Conservation (phyloP, 30 jellyfish, hydroid and myxozoan genomes). For the Turritopsis dohrnii region DNA sequence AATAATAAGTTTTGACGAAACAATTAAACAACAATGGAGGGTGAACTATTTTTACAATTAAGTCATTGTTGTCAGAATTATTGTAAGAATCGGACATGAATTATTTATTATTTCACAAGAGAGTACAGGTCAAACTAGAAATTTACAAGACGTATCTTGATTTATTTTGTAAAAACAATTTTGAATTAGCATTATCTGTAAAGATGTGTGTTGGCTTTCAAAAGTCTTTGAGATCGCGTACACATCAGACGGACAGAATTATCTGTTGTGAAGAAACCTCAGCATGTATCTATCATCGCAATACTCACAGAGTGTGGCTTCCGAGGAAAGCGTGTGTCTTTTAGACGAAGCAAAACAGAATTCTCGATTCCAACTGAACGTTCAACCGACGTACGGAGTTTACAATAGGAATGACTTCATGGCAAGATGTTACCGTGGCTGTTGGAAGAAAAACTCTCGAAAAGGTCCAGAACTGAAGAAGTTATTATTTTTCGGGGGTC, state of each 20-base stretch:
- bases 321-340: neutral
- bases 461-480: slow-evolving; percentile 52
- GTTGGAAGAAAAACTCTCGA: slow-evolving; percentile 67
- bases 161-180: too few relatives aligned
- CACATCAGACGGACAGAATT: neutral
- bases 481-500: slow-evolving; percentile 75
- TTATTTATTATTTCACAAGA: neutral
- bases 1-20: too few relatives aligned
- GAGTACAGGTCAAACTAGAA: neutral
- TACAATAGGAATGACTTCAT: slow-evolving; percentile 84
- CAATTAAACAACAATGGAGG: too few relatives aligned
- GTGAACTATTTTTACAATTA: too few relatives aligned
- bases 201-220: neutral
- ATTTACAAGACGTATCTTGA: neutral
- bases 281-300: neutral
- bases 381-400: slow-evolving; percentile 83
- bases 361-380: slow-evolving; percentile 47
- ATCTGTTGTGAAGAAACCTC: too few relatives aligned
- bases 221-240: neutral
- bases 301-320: neutral
- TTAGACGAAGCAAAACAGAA: neutral
- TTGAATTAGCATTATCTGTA: neutral
- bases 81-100: neutral
- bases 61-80: too few relatives aligned
- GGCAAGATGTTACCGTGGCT: slow-evolving; percentile 81